phyloP scores from a whole-genome alignment of 2,113 vertebrate species.

The Dolichotis patagonum region DNA sequence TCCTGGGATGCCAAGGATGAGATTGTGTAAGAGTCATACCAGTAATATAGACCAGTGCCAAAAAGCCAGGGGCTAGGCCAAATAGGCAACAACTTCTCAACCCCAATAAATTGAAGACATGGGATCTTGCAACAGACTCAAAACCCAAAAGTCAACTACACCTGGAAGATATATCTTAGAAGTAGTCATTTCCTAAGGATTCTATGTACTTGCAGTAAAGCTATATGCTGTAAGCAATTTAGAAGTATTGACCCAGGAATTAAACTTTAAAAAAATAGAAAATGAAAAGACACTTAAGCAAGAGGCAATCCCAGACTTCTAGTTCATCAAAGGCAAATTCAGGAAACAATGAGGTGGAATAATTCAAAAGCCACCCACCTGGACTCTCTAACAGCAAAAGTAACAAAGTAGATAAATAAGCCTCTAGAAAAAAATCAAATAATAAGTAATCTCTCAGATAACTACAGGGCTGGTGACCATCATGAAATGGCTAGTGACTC shows the following conservation, averaged over 20 bases:
- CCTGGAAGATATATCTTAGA: background rate
- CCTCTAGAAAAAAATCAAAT: background rate
- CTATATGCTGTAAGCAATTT: background rate
- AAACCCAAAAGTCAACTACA: background rate
- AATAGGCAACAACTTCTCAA: background rate
- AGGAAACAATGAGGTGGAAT: background rate
- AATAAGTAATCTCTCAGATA: background rate
- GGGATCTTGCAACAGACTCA: background rate
- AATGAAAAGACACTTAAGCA: background rate
- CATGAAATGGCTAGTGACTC: background rate
- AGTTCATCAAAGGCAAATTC: background rate
- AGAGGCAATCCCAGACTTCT: background rate
- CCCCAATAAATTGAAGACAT: background rate
- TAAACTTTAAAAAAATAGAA: background rate
- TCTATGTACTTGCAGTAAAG: background rate
- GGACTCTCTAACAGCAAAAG: background rate
- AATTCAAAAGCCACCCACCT: background rate
- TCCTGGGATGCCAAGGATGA: background rate
- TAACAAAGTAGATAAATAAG: background rate
- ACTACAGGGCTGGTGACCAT: background rate
- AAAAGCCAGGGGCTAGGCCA: background rate
- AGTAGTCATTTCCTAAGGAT: background rate
- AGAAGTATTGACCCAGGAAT: background rate
- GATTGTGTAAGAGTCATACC: background rate
- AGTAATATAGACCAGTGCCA: background rate